Percentiles rank a stretch among this genome's conserved stretches.
These are phyloP conservation scores for Tachuris rubrigastra DNA, from an alignment of 2,113 vertebrate genomes.

Conservation along the genomic window DNA sequence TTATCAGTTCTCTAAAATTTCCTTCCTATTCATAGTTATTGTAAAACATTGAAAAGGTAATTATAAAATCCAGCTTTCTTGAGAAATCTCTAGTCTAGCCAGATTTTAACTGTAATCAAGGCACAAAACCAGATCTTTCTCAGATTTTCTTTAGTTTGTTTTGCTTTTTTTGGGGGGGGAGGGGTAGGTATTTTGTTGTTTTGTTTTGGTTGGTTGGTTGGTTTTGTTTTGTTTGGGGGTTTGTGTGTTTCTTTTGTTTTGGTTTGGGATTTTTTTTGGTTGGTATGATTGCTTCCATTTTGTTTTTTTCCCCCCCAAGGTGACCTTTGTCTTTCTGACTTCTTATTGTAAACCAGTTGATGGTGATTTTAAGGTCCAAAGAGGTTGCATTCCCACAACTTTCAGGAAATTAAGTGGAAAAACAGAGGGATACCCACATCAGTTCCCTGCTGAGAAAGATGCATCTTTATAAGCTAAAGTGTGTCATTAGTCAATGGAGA, in stretches of 20 bases:
- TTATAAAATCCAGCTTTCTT: background rate
- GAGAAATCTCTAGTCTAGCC: background rate
- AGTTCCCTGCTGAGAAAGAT: background rate
- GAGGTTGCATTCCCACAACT: background rate
- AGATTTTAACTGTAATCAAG: background rate
- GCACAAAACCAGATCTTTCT: background rate
- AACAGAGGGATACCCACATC: background rate
- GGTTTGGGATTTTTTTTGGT: background rate
- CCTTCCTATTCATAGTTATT: background rate
- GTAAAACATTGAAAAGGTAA: background rate
- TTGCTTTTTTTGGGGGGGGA: too few species aligned
- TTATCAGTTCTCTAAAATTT: background rate
- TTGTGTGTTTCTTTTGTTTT: background rate
- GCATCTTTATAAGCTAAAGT: background rate
- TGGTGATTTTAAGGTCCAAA: background rate
- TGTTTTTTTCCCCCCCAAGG: rapidly evolving
- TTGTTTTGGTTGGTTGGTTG: background rate
- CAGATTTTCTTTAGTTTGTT: background rate
- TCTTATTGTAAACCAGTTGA: background rate
- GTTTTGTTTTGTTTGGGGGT: background rate
- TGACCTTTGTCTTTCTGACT: background rate
- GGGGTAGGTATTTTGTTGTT: too few species aligned
- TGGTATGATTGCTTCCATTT: background rate
- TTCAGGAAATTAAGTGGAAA: background rate
- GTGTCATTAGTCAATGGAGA: background rate